Base-by-base conservation (phyloP, 2,797 vertebrate genomes). In the Micrastur ruficollis region DNA sequence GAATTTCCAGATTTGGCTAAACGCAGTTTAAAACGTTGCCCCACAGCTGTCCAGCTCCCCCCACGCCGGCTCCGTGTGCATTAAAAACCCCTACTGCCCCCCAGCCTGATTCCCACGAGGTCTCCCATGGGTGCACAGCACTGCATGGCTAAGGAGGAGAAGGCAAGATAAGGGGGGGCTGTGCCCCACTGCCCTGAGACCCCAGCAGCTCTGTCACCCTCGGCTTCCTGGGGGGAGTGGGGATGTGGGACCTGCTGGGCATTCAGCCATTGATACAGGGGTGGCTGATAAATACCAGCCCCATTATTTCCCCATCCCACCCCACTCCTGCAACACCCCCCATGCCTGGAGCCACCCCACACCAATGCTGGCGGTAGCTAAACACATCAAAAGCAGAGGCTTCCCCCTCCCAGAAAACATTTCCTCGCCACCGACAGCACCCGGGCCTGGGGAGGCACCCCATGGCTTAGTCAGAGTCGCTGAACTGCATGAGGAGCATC, bases 381-480 rank as follows among this genome's bases (percentile, higher is more conserved):
- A 67, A 52, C n/a, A 19, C 3, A 9, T 8, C 49, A 47, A 61
- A 84, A 86, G n/a, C 32, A 50, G 55, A 21, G 1, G 13, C 8
- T 42, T 36, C 32, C 2, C 34, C 52, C 31, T 47, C 62, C 26
- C 44, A 17, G 46, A 56, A 21, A 52, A 13, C 0, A 4, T 14
- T 36, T 56, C 38, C 61, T 5, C 1, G 16, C 36, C 10, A 1
- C 19, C 21, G 49, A 38, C 50, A 58, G 52, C 81, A 20, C 55
- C 42, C 44, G 23, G 59, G 58, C 36, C 49, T 42, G 1, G 25
- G 0, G 1, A 8, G 29, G 36, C 17, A 29, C 22, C 29, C 52
- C 17, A 2, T 0, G 11, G 71, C 62, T 94, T 40, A 95, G 62
- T 95, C 93, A 1, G 97, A 97, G 85, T 96, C 90, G 5, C 27